phyloP scores from a whole-genome alignment of 2,113 vertebrate species.

The Phyllostomus discolor region DNA sequence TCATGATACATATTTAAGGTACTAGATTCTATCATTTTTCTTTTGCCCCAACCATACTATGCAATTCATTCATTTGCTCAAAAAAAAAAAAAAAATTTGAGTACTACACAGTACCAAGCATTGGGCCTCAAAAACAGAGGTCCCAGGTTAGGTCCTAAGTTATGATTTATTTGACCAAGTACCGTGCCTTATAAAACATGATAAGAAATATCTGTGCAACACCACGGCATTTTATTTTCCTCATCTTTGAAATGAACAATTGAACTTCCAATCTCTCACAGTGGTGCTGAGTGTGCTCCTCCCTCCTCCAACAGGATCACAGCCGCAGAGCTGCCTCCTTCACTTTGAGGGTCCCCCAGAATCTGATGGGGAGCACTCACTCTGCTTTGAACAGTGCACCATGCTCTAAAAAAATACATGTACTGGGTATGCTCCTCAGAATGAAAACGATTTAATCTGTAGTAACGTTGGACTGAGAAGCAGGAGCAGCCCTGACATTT shows the following conservation, averaged over 20 bases:
- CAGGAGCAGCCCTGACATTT: constrained; percentile 57
- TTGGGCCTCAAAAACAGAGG: background rate
- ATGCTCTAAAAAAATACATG: background rate
- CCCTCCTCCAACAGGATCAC: background rate
- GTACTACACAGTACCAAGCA: background rate
- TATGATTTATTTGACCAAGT: background rate
- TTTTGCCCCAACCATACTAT: background rate
- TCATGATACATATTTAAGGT: background rate
- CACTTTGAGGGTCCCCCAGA: background rate
- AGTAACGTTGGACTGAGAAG: constrained; percentile 35
- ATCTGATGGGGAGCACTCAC: background rate
- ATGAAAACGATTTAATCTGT: constrained; percentile 50
- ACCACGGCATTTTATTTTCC: background rate
- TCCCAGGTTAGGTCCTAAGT: background rate
- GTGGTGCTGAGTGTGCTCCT: background rate
- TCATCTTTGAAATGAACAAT: constrained; percentile 44
- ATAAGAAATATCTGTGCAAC: constrained; percentile 20
- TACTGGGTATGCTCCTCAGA: background rate
- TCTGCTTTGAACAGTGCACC: background rate
- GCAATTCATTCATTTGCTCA: background rate
- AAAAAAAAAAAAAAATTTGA: background rate
- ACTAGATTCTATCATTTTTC: background rate
- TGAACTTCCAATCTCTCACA: background rate
- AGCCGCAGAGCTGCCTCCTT: background rate
- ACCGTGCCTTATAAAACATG: background rate